phyloP scores from a whole-genome alignment of 30 jellyfish, hydroid and myxozoan genomes.

The Pelagia noctiluca region DNA sequence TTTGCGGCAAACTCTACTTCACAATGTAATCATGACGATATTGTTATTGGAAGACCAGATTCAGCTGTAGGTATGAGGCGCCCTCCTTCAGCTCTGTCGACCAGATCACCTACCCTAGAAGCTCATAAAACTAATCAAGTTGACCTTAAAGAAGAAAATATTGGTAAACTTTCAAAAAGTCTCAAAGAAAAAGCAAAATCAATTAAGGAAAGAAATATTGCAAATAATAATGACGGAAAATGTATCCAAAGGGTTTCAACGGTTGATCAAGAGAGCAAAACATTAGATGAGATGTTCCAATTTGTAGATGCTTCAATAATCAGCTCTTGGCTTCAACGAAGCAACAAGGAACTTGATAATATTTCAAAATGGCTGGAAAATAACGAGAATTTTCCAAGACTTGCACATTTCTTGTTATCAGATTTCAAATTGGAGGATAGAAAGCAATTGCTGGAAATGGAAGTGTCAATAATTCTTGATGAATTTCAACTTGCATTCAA shows the following conservation, averaged over 20 bases:
- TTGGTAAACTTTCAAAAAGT: too few species aligned
- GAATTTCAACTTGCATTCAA: constrained; percentile 81
- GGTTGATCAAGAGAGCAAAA: too few species aligned
- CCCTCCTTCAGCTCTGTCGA: constrained; percentile 22
- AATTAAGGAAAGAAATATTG: not conserved
- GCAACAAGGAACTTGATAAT: constrained; percentile 36
- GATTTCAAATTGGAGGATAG: constrained; percentile 49
- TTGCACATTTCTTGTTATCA: constrained; percentile 68
- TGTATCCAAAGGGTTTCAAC: too few species aligned
- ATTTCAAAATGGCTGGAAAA: constrained; percentile 34
- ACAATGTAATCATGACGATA: too few species aligned
- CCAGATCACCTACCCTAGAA: not conserved
- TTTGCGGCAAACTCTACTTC: too few species aligned
- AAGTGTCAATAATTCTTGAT: constrained; percentile 77
- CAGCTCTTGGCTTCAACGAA: constrained; percentile 70
- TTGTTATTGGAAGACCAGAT: constrained; percentile 76
- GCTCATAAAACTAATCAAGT: not conserved
- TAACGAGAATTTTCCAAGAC: constrained; percentile 43
- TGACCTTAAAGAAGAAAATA: not conserved
- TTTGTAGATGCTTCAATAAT: constrained; percentile 78
- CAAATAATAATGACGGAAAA: too few species aligned
- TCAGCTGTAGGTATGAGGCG: constrained; percentile 67
- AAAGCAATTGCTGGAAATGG: constrained; percentile 78
- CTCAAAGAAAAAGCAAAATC: not conserved
- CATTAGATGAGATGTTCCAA: constrained; percentile 64